phyloP scores from a whole-genome alignment of 2,888 invertebrate species.

The Pyrochroa serraticornis region DNA sequence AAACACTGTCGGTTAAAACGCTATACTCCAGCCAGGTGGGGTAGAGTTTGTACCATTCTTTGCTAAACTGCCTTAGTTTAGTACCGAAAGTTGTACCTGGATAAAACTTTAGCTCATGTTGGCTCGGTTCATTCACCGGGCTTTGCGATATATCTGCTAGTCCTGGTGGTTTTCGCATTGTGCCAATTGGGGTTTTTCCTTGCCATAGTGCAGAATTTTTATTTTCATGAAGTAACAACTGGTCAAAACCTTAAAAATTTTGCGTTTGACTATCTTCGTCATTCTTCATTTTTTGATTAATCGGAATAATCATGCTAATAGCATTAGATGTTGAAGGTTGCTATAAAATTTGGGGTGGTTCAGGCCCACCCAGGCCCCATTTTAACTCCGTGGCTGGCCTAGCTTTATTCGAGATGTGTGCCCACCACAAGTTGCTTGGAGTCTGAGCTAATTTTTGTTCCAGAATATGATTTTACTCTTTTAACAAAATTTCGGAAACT shows the following conservation, averaged over 20 bases:
- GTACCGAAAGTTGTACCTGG: not conserved
- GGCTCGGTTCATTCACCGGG: not conserved
- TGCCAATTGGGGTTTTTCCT: not conserved
- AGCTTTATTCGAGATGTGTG: too few species aligned
- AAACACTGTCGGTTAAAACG: not conserved
- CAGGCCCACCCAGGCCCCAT: not conserved
- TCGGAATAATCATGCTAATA: too few species aligned
- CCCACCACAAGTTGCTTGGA: too few species aligned
- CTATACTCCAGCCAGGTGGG: too few species aligned
- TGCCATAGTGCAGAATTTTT: not conserved
- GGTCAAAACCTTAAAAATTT: not conserved
- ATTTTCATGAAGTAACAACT: not conserved
- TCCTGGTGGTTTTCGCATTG: not conserved
- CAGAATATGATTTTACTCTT: too few species aligned
- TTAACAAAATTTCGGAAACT: too few species aligned
- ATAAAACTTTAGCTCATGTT: constrained; percentile 1
- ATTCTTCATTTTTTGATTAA: too few species aligned
- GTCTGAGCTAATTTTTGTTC: too few species aligned
- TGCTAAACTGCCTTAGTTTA: not conserved
- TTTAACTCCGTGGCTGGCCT: not conserved
- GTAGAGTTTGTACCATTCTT: too few species aligned
- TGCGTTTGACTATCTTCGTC: not conserved
- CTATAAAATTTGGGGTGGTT: not conserved
- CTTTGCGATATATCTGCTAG: constrained; percentile 5
- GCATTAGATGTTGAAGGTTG: too few species aligned